These are phyloP conservation scores for Pangasius mekongensis DNA, from an alignment of 2,797 vertebrate species.

Conservation along the genomic window DNA sequence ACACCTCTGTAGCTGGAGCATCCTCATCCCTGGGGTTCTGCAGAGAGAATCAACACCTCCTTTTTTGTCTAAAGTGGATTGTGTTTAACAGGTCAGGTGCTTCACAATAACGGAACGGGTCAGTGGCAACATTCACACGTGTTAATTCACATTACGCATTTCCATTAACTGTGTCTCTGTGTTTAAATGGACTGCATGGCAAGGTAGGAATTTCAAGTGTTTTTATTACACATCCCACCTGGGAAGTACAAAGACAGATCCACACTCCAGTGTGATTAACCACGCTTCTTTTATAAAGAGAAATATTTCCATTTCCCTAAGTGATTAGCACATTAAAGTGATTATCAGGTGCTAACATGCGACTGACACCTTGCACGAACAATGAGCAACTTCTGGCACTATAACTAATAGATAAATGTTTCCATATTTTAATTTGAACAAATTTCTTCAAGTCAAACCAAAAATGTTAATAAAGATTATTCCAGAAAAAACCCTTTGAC, in stretches of 20 bases:
- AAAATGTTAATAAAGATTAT: neutral
- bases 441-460: neutral
- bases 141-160: constrained; percentile 14
- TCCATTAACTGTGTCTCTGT: neutral
- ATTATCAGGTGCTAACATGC: constrained; percentile 19
- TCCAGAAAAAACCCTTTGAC: neutral
- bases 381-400: neutral
- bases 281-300: neutral
- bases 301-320: constrained; percentile 19
- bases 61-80: constrained; percentile 17
- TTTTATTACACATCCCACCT: constrained; percentile 3
- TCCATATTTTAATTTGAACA: neutral
- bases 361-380: neutral
- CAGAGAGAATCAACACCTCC: constrained; percentile 23
- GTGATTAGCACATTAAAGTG: constrained; percentile 20
- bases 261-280: neutral
- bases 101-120: neutral
- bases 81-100: constrained; percentile 10
- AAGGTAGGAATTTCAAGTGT: constrained; percentile 4
- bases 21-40: constrained; percentile 8
- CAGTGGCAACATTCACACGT: constrained; percentile 21
- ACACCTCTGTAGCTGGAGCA: constrained; percentile 63
- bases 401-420: neutral
- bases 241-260: constrained; percentile 3
- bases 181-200: too few relatives aligned